Conservation (phyloP, 1,140 invertebrate genomes). For the Heliconius eleuchia region DNA sequence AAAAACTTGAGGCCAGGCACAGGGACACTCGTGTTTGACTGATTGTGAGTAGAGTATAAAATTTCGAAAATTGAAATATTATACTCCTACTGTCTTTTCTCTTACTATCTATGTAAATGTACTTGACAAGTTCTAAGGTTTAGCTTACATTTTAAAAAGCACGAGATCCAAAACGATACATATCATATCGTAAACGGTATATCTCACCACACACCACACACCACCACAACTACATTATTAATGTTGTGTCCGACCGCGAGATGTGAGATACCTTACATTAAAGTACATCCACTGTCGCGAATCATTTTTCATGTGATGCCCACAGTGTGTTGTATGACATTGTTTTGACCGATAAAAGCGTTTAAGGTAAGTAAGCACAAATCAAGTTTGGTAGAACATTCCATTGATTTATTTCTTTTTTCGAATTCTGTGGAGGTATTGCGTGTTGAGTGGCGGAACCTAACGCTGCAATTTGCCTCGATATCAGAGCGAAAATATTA, state of each 20-base stretch:
- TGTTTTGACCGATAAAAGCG: constrained; percentile 69
- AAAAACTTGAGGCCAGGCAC: too few species aligned
- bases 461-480: too few species aligned
- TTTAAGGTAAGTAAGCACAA: constrained; percentile 28
- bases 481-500: too few species aligned
- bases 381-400: not conserved
- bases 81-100: too few species aligned
- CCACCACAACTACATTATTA: constrained; percentile 75
- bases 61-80: too few species aligned
- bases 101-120: too few species aligned
- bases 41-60: too few species aligned
- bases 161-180: constrained; percentile 27
- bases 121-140: not conserved
- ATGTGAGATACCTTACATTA: constrained; percentile 70
- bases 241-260: constrained; percentile 72
- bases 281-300: constrained; percentile 63
- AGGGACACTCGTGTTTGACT: too few species aligned
- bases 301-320: constrained; percentile 69
- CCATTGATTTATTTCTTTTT: constrained; percentile 8
- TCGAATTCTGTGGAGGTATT: too few species aligned
- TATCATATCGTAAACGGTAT: constrained; percentile 40
- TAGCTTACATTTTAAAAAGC: constrained; percentile 11
- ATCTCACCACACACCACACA: constrained; percentile 57
- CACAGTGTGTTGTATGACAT: constrained; percentile 52
- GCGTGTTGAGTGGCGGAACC: not conserved